Base-by-base conservation (phyloP, 2,888 invertebrate species). In the Uloborus plumipes region DNA sequence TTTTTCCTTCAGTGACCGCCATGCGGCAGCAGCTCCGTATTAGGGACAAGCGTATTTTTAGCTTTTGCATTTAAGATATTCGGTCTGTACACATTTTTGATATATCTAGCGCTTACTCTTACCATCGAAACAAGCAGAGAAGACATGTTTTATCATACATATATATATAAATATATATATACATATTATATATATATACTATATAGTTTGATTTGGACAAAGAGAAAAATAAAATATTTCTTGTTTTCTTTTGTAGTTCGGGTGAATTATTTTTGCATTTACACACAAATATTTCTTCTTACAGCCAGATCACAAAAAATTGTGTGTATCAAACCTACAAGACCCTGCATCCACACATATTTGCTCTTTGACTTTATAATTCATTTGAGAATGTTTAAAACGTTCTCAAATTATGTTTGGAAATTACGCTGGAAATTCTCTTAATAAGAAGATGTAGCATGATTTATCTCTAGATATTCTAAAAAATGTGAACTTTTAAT, bases 181-280 rank as follows among this genome's bases (percentile, higher is more conserved):
- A 39, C 9, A 66, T 66, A 51, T 51, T 71, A 70, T 80, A 80
- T 78, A 78, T 81, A 64, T 49, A 80, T 69, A 69, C 73, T 80
- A 70, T 80, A 81, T 81, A 81, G 74, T 81, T 74, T 81, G 74
- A 81, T 74, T 74, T 81, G 74, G 80, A 81, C 80, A 26, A 81
- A 73, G 62, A 78, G 50, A 59, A 79, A 71, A 81, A 81, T 81
- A 81, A 81, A 81, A 74, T 81, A 81, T 81, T 81, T 81, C 80
- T 74, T 81, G 72, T 78, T 71, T 71, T 70, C 62, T 47, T 55
- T 26, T 67, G 39, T 39, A 39, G 39, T 39, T 39, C 9, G 39
- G 11, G 39, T 39, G 39, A 7, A 1, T 39, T 39, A 39, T 39
- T 39, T 39, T 39, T 11, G 9, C 9, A 39, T 39, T 11, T 39